Conservation (phyloP, 2,888 invertebrate species). For the Lasioglossum lativentre region DNA sequence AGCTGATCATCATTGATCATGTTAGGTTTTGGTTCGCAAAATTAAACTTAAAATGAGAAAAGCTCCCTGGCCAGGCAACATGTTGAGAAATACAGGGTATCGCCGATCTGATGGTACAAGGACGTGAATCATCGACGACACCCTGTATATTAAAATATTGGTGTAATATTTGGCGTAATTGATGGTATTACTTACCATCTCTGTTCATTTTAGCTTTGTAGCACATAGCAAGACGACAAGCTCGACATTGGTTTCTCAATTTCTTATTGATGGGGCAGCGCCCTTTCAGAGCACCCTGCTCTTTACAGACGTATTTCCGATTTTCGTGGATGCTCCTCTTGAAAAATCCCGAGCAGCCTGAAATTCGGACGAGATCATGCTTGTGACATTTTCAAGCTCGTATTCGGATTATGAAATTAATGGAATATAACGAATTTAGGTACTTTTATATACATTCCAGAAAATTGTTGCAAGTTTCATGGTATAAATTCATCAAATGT, state of each 20-base stretch:
- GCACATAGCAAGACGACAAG: slow-evolving; percentile 97
- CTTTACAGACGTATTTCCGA: slow-evolving; percentile 98
- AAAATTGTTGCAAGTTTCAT: not conserved
- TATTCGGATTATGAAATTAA: not conserved
- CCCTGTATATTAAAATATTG: not conserved
- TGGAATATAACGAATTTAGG: no score
- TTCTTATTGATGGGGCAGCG: slow-evolving; percentile 98
- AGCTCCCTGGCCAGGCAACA: not conserved
- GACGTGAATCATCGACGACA: not conserved
- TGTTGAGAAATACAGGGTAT: not conserved
- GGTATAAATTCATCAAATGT: not conserved
- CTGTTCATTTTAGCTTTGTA: slow-evolving; percentile 99
- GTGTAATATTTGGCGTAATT: not conserved
- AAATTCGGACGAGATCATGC: slow-evolving; percentile 2
- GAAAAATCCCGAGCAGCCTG: slow-evolving; percentile 98
- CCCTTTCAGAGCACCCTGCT: slow-evolving; percentile 96
- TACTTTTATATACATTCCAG: not conserved
- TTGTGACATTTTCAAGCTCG: not conserved
- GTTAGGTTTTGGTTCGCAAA: not conserved
- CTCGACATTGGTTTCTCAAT: slow-evolving; percentile 98
- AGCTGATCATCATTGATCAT: no score
- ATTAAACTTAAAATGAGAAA: not conserved
- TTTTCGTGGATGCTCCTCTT: slow-evolving; percentile 98
- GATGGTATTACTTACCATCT: slow-evolving; percentile 92
- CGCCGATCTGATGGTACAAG: not conserved